A percentile compares a stretch with the other conserved stretches of the same genome.
These are phyloP conservation scores for Aphis craccivora DNA, from an alignment of 1,140 invertebrate genomes.

Conservation along the genomic window DNA sequence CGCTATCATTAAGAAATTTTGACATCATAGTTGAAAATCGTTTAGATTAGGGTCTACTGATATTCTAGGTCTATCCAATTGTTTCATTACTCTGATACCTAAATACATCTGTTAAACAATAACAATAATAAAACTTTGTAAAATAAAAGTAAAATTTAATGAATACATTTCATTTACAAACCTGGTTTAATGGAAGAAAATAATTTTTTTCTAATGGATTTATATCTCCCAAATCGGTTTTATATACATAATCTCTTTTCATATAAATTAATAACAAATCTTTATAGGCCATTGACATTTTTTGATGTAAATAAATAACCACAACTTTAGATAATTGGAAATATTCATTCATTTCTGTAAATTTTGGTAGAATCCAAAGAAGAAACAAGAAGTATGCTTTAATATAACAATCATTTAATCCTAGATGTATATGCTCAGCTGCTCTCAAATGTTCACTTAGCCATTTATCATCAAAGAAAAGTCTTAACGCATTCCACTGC, in stretches of 20 bases:
- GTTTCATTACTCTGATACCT: neutral
- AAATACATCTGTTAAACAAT: neutral
- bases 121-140: neutral
- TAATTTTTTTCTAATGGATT: neutral
- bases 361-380: neutral
- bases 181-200: neutral
- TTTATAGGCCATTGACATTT: neutral
- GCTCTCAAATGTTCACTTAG: neutral
- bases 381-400: neutral
- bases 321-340: neutral
- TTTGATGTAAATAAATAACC: neutral
- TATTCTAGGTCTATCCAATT: neutral
- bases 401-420: neutral
- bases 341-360: neutral
- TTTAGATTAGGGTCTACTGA: neutral
- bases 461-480: constrained; percentile 3
- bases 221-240: neutral
- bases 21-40: neutral
- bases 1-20: neutral
- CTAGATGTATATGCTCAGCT: neutral
- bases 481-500: neutral
- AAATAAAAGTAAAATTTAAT: neutral
- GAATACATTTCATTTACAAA: neutral
- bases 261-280: neutral
- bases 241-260: neutral